Base-by-base conservation (phyloP, 2,113 vertebrate genomes). In the Phylloscopus whistleri region DNA sequence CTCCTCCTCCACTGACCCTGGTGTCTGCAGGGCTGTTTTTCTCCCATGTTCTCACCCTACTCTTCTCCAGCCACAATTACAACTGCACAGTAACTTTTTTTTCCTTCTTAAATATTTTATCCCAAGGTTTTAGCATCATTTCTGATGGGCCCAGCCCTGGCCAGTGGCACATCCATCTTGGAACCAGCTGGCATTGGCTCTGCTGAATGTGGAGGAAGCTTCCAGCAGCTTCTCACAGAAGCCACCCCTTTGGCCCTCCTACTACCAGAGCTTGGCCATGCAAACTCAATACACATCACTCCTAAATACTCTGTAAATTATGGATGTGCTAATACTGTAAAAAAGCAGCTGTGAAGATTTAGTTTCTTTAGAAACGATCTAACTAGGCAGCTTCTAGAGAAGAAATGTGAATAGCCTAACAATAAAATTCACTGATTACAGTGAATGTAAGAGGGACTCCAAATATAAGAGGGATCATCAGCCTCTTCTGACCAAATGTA, bases 31-130 rank as follows among this genome's bases (percentile, higher is more conserved):
- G 16, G 31, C 37, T 59, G 9, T 10, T 43, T 26, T 26, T 59
- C 31, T 67, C 26, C 9, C 21, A 4, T 1, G 2, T 27, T 51
- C 31, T 58, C 53, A 33, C 7, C 11, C 16, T 1, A 0, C 19
- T 75, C 26, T 17, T 66, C 52, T 76, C 16, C 1, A 0, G 17
- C 11, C 1, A 1, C 21, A 68, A 22, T 15, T 59, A 18, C 9
- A 59, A 23, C 6, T 37, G 17, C 9, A 5, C 14, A 27, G 22
- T 51, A 44, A 27, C 11, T 5, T 39, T 28, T 12, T 19, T 75
- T 21, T 30, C 7, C 14, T 51, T 33, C 41, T 48, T 56, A 24
- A 49, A 48, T 56, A 60, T 30, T 11, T 58, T 58, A n/a, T 75
- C 10, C 43, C 63, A 22, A 19, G 21, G 11, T 0, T 0, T 28